Evolutionary conservation across 2,113 vertebrate species (phyloP).

Genomic region (Pelmatolapia mariae): DNA sequence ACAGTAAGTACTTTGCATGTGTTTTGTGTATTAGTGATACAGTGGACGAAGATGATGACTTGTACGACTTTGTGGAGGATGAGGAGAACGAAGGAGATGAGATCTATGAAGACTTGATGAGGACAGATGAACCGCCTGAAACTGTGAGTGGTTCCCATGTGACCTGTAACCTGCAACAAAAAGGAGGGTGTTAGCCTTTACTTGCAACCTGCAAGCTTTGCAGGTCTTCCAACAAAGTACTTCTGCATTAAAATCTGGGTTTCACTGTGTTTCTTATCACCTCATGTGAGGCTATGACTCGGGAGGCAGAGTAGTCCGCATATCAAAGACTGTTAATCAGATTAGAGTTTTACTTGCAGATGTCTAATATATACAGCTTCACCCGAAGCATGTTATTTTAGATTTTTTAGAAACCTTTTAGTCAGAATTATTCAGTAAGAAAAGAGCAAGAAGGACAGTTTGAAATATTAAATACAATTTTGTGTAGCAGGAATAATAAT

Average conservation of each 20-base stretch:
- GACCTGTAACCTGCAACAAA: neutral
- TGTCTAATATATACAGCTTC: neutral
- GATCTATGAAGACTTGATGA: slow-evolving; percentile 90
- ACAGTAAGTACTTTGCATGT: neutral
- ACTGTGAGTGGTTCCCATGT: slow-evolving; percentile 57
- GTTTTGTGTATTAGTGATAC: slow-evolving; percentile 73
- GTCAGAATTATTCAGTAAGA: neutral
- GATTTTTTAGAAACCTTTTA: neutral
- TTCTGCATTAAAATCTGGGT: neutral
- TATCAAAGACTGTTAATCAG: neutral
- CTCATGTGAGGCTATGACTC: neutral
- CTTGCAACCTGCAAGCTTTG: neutral
- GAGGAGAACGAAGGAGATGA: slow-evolving; percentile 84
- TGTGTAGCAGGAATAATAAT: neutral
- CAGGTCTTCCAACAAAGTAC: neutral
- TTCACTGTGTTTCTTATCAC: neutral
- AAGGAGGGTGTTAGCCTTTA: neutral
- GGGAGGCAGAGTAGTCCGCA: neutral
- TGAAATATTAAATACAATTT: neutral
- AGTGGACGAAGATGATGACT: slow-evolving; percentile 84
- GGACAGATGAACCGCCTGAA: slow-evolving; percentile 60
- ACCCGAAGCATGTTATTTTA: neutral
- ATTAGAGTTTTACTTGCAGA: neutral
- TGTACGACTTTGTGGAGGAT: slow-evolving; percentile 88
- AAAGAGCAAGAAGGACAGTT: neutral